Evolutionary conservation across 2,113 vertebrate species (phyloP).

Genomic region (Mirza zaza): DNA sequence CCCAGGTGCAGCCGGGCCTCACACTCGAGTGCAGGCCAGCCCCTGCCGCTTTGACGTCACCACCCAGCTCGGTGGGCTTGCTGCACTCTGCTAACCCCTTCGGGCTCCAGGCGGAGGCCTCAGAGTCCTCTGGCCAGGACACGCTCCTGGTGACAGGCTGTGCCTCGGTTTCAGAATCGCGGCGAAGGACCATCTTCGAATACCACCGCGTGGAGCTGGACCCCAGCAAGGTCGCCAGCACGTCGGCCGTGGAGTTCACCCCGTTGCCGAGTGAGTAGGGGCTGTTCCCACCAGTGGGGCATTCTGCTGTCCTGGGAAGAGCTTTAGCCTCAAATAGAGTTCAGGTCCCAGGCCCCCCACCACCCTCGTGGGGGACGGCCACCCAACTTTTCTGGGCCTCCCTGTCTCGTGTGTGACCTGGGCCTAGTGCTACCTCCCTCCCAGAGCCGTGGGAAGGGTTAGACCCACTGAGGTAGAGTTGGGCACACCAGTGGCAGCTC

Average conservation of each 20-base stretch:
- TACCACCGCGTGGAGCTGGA: conserved; percentile 95
- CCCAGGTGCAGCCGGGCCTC: background rate
- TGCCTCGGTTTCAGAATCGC: conserved; percentile 84
- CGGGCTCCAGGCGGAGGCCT: background rate
- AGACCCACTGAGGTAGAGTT: background rate
- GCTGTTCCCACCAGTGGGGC: no score
- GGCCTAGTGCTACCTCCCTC: background rate
- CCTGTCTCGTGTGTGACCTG: background rate
- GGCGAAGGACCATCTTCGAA: conserved; percentile 92
- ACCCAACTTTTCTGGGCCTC: background rate
- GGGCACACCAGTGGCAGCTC: background rate
- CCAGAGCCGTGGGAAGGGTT: background rate
- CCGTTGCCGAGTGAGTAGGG: conserved; percentile 93
- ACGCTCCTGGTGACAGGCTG: background rate
- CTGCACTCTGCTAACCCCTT: background rate
- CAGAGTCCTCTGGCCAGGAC: background rate
- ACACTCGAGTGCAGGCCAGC: background rate
- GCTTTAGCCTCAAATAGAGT: background rate
- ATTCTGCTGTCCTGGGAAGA: background rate
- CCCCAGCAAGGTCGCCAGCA: conserved; percentile 86
- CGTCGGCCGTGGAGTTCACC: conserved; percentile 91
- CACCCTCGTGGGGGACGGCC: rapidly evolving
- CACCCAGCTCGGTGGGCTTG: background rate
- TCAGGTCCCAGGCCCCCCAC: background rate
- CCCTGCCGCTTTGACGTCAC: background rate